A percentile compares a stretch with the other conserved stretches of the same genome.
phyloP scores from a whole-genome alignment of 2,888 invertebrate species.

The Biston stratarius region DNA sequence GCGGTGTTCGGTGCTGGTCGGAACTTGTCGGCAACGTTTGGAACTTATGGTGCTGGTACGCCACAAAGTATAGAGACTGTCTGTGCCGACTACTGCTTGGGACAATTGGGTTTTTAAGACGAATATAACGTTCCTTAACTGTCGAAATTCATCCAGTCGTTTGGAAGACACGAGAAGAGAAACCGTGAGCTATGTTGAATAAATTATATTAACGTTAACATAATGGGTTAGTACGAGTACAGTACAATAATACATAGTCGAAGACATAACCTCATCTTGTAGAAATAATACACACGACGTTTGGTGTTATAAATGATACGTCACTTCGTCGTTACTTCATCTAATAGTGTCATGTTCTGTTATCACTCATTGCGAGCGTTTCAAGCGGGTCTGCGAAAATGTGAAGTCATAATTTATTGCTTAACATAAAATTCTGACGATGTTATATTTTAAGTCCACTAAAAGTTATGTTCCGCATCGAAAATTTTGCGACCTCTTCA shows the following conservation, averaged over 20 bases:
- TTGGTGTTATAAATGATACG: conserved; percentile 48
- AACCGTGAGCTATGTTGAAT: too few relatives aligned
- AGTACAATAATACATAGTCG: not conserved
- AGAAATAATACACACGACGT: conserved; percentile 13
- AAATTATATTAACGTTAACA: too few relatives aligned
- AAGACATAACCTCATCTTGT: not conserved
- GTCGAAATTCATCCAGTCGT: too few relatives aligned
- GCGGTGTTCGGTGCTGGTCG: too few relatives aligned
- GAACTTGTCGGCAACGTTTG: too few relatives aligned
- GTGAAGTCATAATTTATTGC: conserved; percentile 61
- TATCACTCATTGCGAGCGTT: conserved; percentile 74
- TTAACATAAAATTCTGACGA: conserved; percentile 43
- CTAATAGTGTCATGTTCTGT: conserved; percentile 72
- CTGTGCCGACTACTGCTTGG: too few relatives aligned
- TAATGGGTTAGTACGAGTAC: too few relatives aligned
- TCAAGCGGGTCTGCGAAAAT: conserved; percentile 57
- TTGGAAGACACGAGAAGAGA: too few relatives aligned
- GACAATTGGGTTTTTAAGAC: too few relatives aligned
- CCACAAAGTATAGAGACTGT: too few relatives aligned
- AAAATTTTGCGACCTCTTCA: conserved; percentile 8
- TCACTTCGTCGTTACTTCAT: conserved; percentile 36
- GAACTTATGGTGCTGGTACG: too few relatives aligned
- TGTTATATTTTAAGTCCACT: conserved; percentile 25
- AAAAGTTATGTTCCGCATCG: conserved; percentile 18
- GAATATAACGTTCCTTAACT: too few relatives aligned